Base-by-base conservation (phyloP, 2,113 vertebrate genomes). In the Neogobius melanostomus region DNA sequence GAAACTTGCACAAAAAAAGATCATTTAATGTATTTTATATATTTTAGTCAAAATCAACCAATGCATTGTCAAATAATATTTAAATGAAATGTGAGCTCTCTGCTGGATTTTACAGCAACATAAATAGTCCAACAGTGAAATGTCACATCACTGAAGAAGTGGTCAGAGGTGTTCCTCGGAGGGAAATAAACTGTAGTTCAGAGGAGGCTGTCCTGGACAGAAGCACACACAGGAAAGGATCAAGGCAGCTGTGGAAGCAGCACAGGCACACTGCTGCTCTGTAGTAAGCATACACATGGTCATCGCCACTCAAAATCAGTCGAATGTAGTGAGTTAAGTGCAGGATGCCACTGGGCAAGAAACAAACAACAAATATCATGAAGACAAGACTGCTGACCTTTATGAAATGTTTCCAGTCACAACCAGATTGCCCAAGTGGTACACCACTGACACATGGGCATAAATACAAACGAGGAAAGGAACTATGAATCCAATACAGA, bases 241-340 rank as follows among this genome's bases (percentile, higher is more conserved):
- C 95, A 51, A 98, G 87, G 76, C 95, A 97, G 72, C 95, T 97
- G 74, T 98, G 97, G 46, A 98, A 87, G 78, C 96, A 96, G 75
- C 96, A 95, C 47, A 98, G 91, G 81, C 95, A 95, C 56, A 96
- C 90, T 5, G 94, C 92, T 54, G 92, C 82, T 61, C 92, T 93
- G 80, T 96, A 98, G 76, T 93, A 93, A 63, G 86, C 90, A 62
- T 98, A 97, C 53, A 96, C 70, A 12, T 77, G 67, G 60, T 97
- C 94, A 0, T 82, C 88, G 0, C 85, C 89, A 12, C 75, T 77
- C 6, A 87, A 87, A 68, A 93, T 91, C 60, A 95, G 91, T 60
- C 90, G 88, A 21, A 94, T 74, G 9, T 97, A 94, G 80, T 98
- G 96, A 71, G 91, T 73, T 14, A 95, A 88, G 42, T 96, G 94